Percentiles rank a stretch among this genome's conserved stretches.
Evolutionary conservation across 1,140 invertebrate species (phyloP).

Genomic region (Octopus sinensis): DNA sequence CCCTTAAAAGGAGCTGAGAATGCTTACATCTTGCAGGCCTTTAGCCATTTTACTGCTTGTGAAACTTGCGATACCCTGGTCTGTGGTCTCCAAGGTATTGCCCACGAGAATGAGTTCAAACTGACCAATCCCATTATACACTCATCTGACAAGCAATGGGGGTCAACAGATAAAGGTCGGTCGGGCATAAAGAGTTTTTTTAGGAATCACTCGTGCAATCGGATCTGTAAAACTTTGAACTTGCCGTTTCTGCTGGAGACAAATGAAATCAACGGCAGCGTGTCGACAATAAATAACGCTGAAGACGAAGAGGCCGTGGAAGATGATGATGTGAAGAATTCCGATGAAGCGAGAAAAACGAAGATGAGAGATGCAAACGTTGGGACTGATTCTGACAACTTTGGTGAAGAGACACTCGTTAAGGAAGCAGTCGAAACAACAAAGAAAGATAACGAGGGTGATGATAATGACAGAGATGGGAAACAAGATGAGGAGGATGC

Average conservation of each 20-base stretch:
- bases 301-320: too few relatives aligned
- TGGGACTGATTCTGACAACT: too few relatives aligned
- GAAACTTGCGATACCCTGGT: not conserved
- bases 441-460: too few relatives aligned
- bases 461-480: too few relatives aligned
- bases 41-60: not conserved
- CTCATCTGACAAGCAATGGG: not conserved
- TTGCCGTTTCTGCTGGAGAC: not conserved
- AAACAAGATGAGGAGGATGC: too few relatives aligned
- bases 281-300: too few relatives aligned
- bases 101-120: not conserved
- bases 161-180: not conserved
- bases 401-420: too few relatives aligned
- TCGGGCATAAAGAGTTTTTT: not conserved
- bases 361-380: too few relatives aligned
- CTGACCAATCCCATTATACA: not conserved
- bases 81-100: not conserved
- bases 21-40: not conserved
- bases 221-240: not conserved
- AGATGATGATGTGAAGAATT: too few relatives aligned
- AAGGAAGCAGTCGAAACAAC: too few relatives aligned
- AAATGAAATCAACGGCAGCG: not conserved
- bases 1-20: not conserved
- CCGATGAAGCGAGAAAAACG: too few relatives aligned
- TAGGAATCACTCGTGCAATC: not conserved